Base-by-base conservation (phyloP, 2,888 invertebrate species). In the Plebejus anna region DNA sequence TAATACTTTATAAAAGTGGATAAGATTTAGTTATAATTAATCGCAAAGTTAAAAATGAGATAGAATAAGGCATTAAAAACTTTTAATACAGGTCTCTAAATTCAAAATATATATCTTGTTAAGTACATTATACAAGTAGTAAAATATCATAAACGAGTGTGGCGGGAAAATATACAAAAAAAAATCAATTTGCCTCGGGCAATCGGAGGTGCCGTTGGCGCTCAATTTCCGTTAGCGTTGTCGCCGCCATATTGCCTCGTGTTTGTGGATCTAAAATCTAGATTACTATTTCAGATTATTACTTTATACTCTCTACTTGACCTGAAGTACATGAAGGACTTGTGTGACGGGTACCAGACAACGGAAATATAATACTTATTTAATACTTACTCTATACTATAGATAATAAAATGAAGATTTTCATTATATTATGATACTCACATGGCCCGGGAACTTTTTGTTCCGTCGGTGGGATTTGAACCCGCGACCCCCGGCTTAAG, bases 171-270 rank as follows among this genome's bases (percentile, higher is more conserved):
- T 42, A 4, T 16, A 32, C 0, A 22, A 22, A 70, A 42, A 42
- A 47, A 42, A 22, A 42, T 13, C 47, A 72, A 72, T 42, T 72
- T 72, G 47, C 28, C 42, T 28, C 22, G 11, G 72, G 22, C 32
- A 66, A 36, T 66, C 66, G 66, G 42, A 42, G 72, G 11, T 72
- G 42, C 72, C 47, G 72, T 28, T 47, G 72, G 72, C 42, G 72
- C 47, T 22, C 72, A 72, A 72, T 72, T 72, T 72, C 72, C 72
- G 72, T 66, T 66, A 32, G 66, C 72, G 72, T 22, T 42, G 22
- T 22, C 42, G 42, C 42, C 11, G 5, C 72, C 72, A 72, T 47
- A 72, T 72, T 72, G 72, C 72, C 22, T 28, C 47, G 66, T 36
- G 32, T 66, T 61, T 36, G 66, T 66, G 16, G 32, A 16, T 16